These are phyloP conservation scores for Euphonia xanthogaster DNA, from an alignment of 2,797 vertebrate genomes.

Conservation along the genomic window DNA sequence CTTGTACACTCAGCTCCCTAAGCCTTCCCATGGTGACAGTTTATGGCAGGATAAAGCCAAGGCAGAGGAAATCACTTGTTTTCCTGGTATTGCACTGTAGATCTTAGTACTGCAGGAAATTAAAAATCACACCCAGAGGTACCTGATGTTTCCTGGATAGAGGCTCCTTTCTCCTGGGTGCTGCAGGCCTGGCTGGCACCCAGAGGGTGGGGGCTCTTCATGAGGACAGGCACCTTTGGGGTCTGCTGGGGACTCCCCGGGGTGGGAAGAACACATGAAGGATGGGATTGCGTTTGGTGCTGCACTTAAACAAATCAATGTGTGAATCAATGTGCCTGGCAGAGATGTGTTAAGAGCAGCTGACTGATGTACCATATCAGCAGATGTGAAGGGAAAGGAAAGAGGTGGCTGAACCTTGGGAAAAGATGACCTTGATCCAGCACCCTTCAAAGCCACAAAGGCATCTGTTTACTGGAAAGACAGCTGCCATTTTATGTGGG, in stretches of 20 bases:
- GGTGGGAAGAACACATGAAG: not conserved
- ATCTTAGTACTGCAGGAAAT: not conserved
- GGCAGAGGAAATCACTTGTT: not conserved
- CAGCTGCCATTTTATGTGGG: conserved; percentile 29
- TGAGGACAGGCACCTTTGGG: not conserved
- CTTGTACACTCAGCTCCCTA: not conserved
- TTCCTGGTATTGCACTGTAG: not conserved
- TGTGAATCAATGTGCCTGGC: not conserved
- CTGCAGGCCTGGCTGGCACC: not conserved
- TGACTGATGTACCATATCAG: not conserved
- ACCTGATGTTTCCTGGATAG: not conserved
- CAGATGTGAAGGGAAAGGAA: not conserved
- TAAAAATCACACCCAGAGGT: not conserved
- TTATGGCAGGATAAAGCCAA: not conserved
- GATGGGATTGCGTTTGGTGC: not conserved
- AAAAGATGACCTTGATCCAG: not conserved
- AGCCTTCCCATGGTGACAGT: not conserved
- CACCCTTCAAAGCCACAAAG: not conserved
- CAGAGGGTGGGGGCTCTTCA: not conserved
- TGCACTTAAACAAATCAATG: not conserved
- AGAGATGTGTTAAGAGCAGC: not conserved
- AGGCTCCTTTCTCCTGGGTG: not conserved
- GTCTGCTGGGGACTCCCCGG: not conserved
- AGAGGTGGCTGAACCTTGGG: not conserved
- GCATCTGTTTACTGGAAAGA: not conserved